phyloP scores from a whole-genome alignment of 2,888 invertebrate species.

The Drosophila prolongata region DNA sequence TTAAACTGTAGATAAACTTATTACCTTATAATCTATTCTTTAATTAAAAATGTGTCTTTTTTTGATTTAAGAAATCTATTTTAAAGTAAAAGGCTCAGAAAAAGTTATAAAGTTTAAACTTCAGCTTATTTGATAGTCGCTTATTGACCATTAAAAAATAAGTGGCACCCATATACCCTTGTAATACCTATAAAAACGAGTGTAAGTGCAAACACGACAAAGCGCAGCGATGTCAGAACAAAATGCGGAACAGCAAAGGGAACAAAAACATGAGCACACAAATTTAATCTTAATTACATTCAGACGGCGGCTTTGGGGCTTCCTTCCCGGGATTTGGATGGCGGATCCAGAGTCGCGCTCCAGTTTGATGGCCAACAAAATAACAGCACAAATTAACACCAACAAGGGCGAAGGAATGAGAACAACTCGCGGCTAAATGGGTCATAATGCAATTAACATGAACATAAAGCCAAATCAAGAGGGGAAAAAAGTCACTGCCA shows the following conservation, averaged over 20 bases:
- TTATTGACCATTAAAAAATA: not conserved
- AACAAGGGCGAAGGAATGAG: constrained; percentile 20
- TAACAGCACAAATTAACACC: constrained; percentile 9
- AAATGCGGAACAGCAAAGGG: constrained; percentile 53
- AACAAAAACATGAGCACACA: constrained; percentile 32
- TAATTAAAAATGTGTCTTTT: no score
- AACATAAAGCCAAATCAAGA: constrained; percentile 60
- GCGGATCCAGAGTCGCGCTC: constrained; percentile 49
- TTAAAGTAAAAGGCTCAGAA: no score
- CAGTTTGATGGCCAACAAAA: constrained; percentile 51
- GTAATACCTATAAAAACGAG: not conserved
- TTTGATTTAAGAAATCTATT: no score
- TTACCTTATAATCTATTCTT: no score
- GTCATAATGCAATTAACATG: constrained; percentile 72
- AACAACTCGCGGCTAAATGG: constrained; percentile 56
- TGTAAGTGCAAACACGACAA: constrained; percentile 38
- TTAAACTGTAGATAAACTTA: no score
- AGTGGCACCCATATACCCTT: not conserved
- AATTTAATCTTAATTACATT: constrained; percentile 69
- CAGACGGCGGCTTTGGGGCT: constrained; percentile 44
- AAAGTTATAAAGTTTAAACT: no score
- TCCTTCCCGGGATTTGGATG: constrained; percentile 22
- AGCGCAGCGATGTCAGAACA: constrained; percentile 45
- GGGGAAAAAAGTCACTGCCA: constrained; percentile 44
- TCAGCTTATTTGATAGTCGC: no score